phyloP scores from a whole-genome alignment of 2,113 vertebrate species.

The Leucoraja erinaceus region DNA sequence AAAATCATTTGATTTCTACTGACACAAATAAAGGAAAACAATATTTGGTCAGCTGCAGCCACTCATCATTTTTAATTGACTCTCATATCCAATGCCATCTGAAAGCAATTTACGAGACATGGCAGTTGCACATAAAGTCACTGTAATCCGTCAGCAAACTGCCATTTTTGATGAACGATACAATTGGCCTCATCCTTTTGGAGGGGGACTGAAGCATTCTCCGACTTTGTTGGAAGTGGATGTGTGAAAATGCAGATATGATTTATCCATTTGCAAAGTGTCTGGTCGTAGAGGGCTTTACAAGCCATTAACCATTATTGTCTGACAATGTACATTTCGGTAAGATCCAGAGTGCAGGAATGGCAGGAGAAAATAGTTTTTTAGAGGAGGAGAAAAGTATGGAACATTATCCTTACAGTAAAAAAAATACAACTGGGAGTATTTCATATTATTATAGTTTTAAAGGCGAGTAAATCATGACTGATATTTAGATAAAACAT shows the following conservation, averaged over 20 bases:
- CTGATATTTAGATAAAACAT: neutral
- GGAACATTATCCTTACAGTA: too few relatives aligned
- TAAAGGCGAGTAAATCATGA: neutral
- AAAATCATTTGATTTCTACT: neutral
- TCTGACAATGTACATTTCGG: neutral
- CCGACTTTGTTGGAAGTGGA: neutral
- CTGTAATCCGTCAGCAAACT: neutral
- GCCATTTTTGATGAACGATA: neutral
- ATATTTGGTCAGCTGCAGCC: constrained; percentile 9
- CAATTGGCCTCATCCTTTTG: neutral
- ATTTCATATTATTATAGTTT: neutral
- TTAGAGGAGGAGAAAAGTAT: neutral
- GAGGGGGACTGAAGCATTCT: neutral
- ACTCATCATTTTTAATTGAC: neutral
- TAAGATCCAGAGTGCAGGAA: neutral
- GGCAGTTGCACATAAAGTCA: neutral
- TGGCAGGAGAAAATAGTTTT: neutral
- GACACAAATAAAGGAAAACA: neutral
- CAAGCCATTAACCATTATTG: neutral
- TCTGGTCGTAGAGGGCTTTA: neutral
- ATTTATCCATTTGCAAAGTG: neutral
- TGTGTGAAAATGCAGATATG: neutral
- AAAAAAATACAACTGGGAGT: neutral
- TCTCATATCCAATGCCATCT: neutral
- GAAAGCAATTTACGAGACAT: neutral